A percentile compares a stretch with the other conserved stretches of the same genome.
Conservation (phyloP, 2,113 vertebrate species). For the Grus americana region DNA sequence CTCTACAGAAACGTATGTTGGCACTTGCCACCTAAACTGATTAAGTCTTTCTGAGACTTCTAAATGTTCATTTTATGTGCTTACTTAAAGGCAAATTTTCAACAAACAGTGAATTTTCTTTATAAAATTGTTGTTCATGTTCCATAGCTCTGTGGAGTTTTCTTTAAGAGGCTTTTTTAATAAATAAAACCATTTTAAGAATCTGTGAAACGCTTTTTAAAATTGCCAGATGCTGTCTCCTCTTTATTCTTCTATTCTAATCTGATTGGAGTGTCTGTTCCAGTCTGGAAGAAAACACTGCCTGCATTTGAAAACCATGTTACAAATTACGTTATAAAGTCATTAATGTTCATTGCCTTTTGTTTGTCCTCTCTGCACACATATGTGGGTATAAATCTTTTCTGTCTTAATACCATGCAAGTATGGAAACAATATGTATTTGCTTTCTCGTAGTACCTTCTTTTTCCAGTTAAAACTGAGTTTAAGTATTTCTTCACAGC, state of each 20-base stretch:
- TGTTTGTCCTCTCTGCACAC: neutral
- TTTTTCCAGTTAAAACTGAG: conserved; percentile 90
- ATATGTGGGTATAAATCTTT: neutral
- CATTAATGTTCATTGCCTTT: neutral
- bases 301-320: neutral
- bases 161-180: neutral
- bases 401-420: neutral
- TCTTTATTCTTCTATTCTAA: conserved; percentile 9
- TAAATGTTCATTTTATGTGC: neutral
- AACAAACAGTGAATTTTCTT: neutral
- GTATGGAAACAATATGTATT: neutral
- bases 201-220: neutral
- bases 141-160: neutral
- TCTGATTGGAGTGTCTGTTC: neutral
- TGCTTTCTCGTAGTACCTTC: conserved; percentile 79
- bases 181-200: neutral
- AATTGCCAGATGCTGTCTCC: neutral
- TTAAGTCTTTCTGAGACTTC: neutral
- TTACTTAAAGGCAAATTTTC: neutral
- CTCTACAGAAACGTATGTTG: neutral
- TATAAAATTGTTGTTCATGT: neutral
- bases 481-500: conserved; percentile 96
- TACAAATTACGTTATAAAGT: neutral
- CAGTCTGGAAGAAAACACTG: neutral
- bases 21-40: neutral